These are phyloP conservation scores for Oeneis ivallda DNA, from an alignment of 2,888 invertebrate species.

Conservation along the genomic window DNA sequence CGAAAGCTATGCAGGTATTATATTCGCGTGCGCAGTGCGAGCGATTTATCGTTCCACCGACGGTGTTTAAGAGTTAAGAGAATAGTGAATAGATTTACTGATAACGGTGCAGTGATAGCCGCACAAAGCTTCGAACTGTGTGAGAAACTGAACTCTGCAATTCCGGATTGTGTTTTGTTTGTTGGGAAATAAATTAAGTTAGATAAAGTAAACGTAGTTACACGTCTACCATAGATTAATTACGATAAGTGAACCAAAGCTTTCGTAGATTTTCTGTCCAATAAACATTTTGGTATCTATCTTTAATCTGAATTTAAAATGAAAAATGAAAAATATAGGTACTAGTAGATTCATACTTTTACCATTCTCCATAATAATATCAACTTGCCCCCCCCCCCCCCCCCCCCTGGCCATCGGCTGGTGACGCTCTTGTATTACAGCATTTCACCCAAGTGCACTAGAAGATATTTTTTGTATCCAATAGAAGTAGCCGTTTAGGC, in stretches of 20 bases:
- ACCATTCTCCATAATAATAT: too few relatives aligned
- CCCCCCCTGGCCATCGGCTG: too few relatives aligned
- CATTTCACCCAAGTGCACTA: too few relatives aligned
- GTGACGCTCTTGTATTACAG: too few relatives aligned
- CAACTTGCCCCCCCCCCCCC: too few relatives aligned
- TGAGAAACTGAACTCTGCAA: slow-evolving; percentile 14
- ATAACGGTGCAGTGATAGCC: slow-evolving; percentile 32
- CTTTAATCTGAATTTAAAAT: too few relatives aligned
- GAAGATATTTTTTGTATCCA: too few relatives aligned
- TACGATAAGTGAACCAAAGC: not conserved
- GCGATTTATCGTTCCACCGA: slow-evolving; percentile 37
- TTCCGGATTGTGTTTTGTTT: slow-evolving; percentile 12
- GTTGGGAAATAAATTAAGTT: slow-evolving; percentile 6
- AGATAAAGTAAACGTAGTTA: not conserved
- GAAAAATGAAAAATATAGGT: too few relatives aligned
- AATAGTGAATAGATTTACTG: slow-evolving; percentile 37
- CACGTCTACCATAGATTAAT: slow-evolving; percentile 1
- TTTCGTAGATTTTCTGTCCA: too few relatives aligned
- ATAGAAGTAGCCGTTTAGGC: too few relatives aligned
- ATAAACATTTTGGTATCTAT: too few relatives aligned
- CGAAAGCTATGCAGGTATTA: slow-evolving; percentile 15
- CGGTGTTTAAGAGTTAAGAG: slow-evolving; percentile 32
- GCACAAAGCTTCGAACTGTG: slow-evolving; percentile 28
- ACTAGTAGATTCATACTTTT: too few relatives aligned
- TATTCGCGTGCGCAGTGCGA: slow-evolving; percentile 33